These are phyloP conservation scores for Lonchura striata DNA, from an alignment of 2,113 vertebrate genomes.

Conservation along the genomic window DNA sequence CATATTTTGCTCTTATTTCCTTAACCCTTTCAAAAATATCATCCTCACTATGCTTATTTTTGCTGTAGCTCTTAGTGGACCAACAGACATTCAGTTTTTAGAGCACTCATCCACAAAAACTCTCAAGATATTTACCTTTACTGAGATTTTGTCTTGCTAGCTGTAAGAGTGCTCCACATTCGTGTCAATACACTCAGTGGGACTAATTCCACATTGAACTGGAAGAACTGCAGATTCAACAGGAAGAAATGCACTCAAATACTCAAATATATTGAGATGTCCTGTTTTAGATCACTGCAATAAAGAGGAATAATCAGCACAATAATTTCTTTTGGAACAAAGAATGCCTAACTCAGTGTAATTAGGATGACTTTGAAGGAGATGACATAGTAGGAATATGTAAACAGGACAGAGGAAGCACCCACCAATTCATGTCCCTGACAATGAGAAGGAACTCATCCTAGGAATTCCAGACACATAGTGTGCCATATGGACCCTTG, in stretches of 20 bases:
- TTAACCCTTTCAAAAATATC: not conserved
- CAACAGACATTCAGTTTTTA: rapidly evolving
- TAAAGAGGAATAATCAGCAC: not conserved
- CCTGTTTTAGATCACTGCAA: not conserved
- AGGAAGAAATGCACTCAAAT: not conserved
- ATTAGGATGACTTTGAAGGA: not conserved
- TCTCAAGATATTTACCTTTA: not conserved
- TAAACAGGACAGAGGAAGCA: not conserved
- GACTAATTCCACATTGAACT: not conserved
- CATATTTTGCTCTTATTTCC: not conserved
- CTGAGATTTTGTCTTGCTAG: not conserved
- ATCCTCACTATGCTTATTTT: not conserved
- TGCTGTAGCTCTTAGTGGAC: not conserved
- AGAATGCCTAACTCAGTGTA: not conserved
- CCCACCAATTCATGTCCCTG: not conserved
- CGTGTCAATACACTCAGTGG: not conserved
- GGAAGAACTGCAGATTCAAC: not conserved
- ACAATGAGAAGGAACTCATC: not conserved
- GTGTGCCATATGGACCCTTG: not conserved
- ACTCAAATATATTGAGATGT: not conserved
- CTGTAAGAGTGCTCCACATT: not conserved
- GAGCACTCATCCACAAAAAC: not conserved
- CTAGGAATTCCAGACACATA: not conserved
- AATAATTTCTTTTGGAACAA: not conserved
- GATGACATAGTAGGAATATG: not conserved